Evolutionary conservation across 2,797 vertebrate species (phyloP).

Genomic region (Xyrichtys novacula): DNA sequence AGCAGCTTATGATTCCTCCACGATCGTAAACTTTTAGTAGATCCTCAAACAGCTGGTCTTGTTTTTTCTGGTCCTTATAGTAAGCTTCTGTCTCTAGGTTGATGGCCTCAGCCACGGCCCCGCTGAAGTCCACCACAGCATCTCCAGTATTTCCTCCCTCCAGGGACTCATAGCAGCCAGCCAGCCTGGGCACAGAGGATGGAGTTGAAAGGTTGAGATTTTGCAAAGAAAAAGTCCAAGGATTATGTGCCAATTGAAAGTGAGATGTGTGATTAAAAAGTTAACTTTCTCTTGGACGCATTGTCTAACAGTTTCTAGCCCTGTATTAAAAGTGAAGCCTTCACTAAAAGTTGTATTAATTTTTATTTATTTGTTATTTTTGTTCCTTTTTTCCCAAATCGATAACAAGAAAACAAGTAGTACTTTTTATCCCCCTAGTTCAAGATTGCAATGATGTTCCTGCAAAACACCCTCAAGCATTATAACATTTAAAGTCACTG

Average conservation of each 20-base stretch:
- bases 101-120: constrained; percentile 90
- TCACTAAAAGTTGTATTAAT: too few relatives aligned
- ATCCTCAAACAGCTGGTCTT: constrained; percentile 89
- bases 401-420: too few relatives aligned
- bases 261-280: too few relatives aligned
- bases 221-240: background rate
- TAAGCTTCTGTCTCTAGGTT: constrained; percentile 77
- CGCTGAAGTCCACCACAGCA: constrained; percentile 95
- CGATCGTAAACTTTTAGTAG: constrained; percentile 88
- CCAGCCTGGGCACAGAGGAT: constrained; percentile 81
- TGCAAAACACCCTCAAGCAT: too few relatives aligned
- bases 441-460: too few relatives aligned
- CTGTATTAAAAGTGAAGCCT: too few relatives aligned
- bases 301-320: too few relatives aligned
- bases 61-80: constrained; percentile 72
- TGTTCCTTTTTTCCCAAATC: too few relatives aligned
- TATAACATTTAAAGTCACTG: too few relatives aligned
- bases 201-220: background rate
- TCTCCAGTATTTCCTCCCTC: constrained; percentile 93
- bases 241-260: background rate
- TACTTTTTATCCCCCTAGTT: too few relatives aligned
- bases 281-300: too few relatives aligned
- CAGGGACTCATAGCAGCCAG: constrained; percentile 93
- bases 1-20: constrained; percentile 94
- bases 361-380: too few relatives aligned